These are phyloP conservation scores for Pteruthius melanotis DNA, from an alignment of 2,113 vertebrate genomes.

Conservation along the genomic window DNA sequence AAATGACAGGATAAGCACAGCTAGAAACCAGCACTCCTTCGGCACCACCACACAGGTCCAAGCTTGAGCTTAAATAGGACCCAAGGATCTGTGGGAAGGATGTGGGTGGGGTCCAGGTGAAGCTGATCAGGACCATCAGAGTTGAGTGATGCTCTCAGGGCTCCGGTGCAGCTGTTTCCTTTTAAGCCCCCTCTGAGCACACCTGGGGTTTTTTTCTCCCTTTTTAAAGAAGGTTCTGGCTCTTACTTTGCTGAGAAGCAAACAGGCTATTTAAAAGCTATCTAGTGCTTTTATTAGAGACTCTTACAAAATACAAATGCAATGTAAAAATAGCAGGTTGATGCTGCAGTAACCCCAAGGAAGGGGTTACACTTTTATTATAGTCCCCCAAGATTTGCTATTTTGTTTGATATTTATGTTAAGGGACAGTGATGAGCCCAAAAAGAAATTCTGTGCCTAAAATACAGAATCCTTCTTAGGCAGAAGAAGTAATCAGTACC, in stretches of 20 bases:
- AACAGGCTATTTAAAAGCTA: background rate
- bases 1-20: fast-evolving
- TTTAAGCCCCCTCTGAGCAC: background rate
- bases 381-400: fast-evolving
- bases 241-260: background rate
- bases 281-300: background rate
- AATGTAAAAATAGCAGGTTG: background rate
- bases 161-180: fast-evolving
- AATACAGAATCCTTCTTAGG: background rate
- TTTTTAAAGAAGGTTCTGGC: background rate
- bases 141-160: background rate
- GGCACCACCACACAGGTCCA: fast-evolving
- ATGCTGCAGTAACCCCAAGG: background rate
- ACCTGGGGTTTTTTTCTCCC: fast-evolving
- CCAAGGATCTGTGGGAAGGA: background rate
- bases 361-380: background rate
- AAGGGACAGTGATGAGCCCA: background rate
- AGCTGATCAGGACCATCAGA: background rate
- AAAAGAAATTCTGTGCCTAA: background rate
- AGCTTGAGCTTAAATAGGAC: background rate
- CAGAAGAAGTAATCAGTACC: background rate
- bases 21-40: too few relatives aligned
- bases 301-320: background rate
- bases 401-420: background rate
- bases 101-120: background rate